Base-by-base conservation (phyloP, 2,888 invertebrate genomes). In the Argyresthia albistria region DNA sequence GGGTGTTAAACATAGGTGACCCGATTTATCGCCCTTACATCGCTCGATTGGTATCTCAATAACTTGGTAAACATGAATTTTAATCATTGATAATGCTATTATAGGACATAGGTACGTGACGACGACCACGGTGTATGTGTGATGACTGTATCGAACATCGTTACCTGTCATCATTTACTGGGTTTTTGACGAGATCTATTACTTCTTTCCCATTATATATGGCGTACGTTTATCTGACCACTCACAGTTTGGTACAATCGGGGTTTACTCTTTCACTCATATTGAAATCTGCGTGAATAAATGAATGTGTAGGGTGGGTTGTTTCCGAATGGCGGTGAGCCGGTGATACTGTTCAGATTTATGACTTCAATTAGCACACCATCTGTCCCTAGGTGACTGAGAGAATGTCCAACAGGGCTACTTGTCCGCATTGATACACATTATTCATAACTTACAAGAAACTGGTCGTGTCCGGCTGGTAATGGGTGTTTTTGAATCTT, bases 401-500 rank as follows among this genome's bases (percentile, higher is more conserved):
- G 54, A 54, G 11, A 46, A 7, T 10, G 12, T 46, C 4, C 14
- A 9, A 12, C 15, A 47, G 14, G 48, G 37, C 48, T 37, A 37
- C 37, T 37, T 37, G 48, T 37, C 48, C 37, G 15, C 48, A 37
- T 25, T 48, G 36, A 48, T 52, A 43, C 35, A 49, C 46, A 46
- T 50, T 12, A 46, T 36, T 50, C 50, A 55, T 52, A 50, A 52
- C 37, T 48, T 48, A 48, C 48, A 48, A 15, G 14, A 36, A 48
- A 48, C 48, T 15, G 48, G 48, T 48, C 37, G 37, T 35, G 25
- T 37, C 37, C 37, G 12, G 14, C 15, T 37, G 48, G 35, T 8
- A 39, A 39, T 11, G 25, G 25, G 62, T 62, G 59, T 57, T 73
- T 70, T 73, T 67, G 62, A 65, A 70, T 70, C 63, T 66, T 67